Evolutionary conservation across 2,113 vertebrate genomes (phyloP).

Genomic region (chimpanzee (Pan troglodytes)): DNA sequence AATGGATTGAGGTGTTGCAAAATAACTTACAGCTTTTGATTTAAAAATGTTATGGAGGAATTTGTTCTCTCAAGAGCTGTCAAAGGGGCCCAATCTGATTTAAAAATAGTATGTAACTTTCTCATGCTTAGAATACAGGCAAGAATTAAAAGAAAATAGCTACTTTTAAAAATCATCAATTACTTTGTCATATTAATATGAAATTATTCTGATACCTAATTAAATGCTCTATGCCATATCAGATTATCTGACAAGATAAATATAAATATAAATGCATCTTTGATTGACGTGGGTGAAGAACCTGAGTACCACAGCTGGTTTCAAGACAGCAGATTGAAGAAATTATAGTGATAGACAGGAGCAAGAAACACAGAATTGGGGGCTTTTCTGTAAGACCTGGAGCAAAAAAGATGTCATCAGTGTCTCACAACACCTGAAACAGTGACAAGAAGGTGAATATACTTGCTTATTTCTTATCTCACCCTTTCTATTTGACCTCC

Average conservation of each 20-base stretch:
- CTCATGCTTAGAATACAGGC: neutral
- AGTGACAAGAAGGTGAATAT: neutral
- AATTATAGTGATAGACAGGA: neutral
- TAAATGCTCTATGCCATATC: neutral
- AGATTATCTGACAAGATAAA: neutral
- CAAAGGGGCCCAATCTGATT: neutral
- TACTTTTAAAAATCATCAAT: neutral
- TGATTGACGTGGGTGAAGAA: neutral
- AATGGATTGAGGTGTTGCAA: neutral
- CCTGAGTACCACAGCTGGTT: neutral
- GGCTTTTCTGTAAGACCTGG: neutral
- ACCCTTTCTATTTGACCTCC: neutral
- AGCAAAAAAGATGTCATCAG: neutral
- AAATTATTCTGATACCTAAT: neutral
- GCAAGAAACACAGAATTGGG: neutral
- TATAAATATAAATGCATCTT: neutral
- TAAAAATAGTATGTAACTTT: neutral
- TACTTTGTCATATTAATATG: constrained; percentile 21
- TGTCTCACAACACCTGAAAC: neutral
- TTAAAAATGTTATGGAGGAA: neutral
- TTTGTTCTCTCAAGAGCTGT: neutral
- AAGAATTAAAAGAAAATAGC: neutral
- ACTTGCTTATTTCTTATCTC: neutral
- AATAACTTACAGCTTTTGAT: neutral
- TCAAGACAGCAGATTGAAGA: neutral